Percentiles rank a stretch among this genome's conserved stretches.
phyloP scores from a whole-genome alignment of 2,797 vertebrate species.

The Allobates femoralis region DNA sequence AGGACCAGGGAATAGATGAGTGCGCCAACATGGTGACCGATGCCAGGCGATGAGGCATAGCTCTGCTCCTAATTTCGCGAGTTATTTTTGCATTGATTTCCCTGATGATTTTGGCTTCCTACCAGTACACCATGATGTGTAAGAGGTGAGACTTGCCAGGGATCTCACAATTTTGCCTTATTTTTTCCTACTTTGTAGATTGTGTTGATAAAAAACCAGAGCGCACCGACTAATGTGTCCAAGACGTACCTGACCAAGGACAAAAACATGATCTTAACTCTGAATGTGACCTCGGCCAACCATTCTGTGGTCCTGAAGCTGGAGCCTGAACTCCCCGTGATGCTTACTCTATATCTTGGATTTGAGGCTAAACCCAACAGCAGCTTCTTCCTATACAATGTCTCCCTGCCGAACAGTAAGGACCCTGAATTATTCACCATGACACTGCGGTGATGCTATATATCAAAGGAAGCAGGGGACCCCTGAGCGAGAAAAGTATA shows the following conservation, averaged over 20 bases:
- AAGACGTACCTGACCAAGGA: constrained; percentile 44
- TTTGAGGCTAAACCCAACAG: constrained; percentile 54
- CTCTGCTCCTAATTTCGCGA: neutral
- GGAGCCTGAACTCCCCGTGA: constrained; percentile 55
- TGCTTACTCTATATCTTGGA: constrained; percentile 63
- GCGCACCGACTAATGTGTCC: constrained; percentile 10
- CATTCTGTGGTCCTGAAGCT: constrained; percentile 63
- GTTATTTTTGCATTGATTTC: neutral
- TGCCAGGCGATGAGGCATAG: neutral
- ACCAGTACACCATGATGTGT: neutral
- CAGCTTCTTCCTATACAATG: constrained; percentile 50
- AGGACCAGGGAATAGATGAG: neutral
- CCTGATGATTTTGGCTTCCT: neutral
- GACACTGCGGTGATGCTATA: too few species aligned
- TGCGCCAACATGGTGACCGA: neutral
- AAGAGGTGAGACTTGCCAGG: neutral
- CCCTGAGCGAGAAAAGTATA: neutral
- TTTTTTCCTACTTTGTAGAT: constrained; percentile 62
- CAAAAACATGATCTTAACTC: constrained; percentile 36
- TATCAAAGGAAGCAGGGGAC: neutral
- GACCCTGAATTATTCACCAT: neutral
- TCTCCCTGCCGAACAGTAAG: constrained; percentile 64
- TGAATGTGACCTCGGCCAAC: constrained; percentile 65
- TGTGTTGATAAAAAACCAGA: constrained; percentile 60
- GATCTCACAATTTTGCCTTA: neutral